Percentiles rank a stretch among this genome's conserved stretches.
Conservation (phyloP, 2,888 invertebrate genomes). For the Cheilosia impressa region DNA sequence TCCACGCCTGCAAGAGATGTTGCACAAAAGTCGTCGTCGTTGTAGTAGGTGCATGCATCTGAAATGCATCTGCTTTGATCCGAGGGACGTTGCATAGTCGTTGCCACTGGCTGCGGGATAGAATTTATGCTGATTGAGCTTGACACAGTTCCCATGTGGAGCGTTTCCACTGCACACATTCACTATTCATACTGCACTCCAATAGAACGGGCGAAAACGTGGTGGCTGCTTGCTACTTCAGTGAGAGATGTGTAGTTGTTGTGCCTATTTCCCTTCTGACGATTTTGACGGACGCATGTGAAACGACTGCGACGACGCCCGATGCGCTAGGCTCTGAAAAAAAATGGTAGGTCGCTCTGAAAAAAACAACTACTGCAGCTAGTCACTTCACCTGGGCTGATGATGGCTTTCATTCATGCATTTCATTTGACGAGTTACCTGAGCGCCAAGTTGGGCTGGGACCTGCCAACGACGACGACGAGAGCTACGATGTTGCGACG, state of each 20-base stretch:
- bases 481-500: constrained; percentile 24
- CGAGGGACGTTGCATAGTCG: constrained; percentile 19
- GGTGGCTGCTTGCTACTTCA: constrained; percentile 41
- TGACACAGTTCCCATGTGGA: constrained; percentile 75
- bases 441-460: constrained; percentile 47
- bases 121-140: constrained; percentile 75
- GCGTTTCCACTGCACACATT: constrained; percentile 68
- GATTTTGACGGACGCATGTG: constrained; percentile 63
- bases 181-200: constrained; percentile 57
- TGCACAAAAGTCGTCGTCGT: not conserved
- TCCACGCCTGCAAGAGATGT: constrained; percentile 21
- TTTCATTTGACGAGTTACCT: constrained; percentile 45
- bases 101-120: constrained; percentile 63
- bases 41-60: constrained; percentile 28
- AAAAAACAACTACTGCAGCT: not conserved
- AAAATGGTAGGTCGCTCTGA: constrained; percentile 32
- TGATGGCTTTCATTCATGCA: constrained; percentile 64
- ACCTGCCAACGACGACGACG: constrained; percentile 14
- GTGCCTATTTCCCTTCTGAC: constrained; percentile 57
- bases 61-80: constrained; percentile 52
- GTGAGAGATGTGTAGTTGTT: constrained; percentile 32
- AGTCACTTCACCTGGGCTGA: constrained; percentile 34
- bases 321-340: constrained; percentile 15
- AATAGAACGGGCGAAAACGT: constrained; percentile 10
- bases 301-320: constrained; percentile 26